A percentile compares a stretch with the other conserved stretches of the same genome.
Conservation (phyloP, 2,797 vertebrate genomes). For the Mionectes olivaceus region DNA sequence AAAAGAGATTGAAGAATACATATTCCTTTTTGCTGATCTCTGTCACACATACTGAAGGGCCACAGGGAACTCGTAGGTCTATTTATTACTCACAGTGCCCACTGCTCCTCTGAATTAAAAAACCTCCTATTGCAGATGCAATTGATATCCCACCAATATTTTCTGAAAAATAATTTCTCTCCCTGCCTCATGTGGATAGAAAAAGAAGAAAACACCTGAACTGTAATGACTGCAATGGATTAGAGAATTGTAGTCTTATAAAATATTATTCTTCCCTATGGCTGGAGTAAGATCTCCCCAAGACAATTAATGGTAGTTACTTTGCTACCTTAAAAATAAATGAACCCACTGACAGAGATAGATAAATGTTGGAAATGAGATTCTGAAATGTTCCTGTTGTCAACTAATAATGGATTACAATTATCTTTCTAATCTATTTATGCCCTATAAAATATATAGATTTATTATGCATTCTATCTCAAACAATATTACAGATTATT, state of each 20-base stretch:
- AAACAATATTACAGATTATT: background rate
- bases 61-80: background rate
- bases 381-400: background rate
- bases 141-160: background rate
- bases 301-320: background rate
- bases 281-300: background rate
- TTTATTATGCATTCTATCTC: background rate
- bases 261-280: background rate
- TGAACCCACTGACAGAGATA: background rate
- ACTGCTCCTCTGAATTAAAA: background rate
- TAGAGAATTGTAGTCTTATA: background rate
- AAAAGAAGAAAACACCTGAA: background rate
- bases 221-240: background rate
- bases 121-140: background rate
- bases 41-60: background rate
- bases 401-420: background rate
- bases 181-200: background rate
- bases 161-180: background rate
- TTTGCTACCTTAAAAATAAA: background rate
- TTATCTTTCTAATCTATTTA: background rate
- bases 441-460: background rate
- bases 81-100: background rate
- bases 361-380: background rate
- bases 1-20: background rate
- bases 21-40: background rate